A percentile compares a stretch with the other conserved stretches of the same genome.
phyloP scores from a whole-genome alignment of 2,113 vertebrate species.

The Oophaga pumilio region DNA sequence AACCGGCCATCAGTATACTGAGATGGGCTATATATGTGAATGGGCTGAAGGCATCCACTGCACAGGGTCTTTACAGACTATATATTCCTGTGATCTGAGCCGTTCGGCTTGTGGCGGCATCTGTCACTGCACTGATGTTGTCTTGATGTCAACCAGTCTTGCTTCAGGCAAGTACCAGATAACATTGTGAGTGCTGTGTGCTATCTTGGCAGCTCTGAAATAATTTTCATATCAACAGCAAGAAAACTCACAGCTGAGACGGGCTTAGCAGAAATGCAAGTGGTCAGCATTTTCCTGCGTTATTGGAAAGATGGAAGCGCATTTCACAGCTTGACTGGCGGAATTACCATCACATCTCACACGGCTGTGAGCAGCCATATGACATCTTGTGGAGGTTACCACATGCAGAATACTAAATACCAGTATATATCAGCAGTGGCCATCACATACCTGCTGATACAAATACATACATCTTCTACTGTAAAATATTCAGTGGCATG shows the following conservation, averaged over 20 bases:
- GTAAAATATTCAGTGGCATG: no score
- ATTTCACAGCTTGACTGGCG: slow-evolving; percentile 34
- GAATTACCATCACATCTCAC: slow-evolving; percentile 23
- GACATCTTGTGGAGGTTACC: neutral
- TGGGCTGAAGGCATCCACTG: neutral
- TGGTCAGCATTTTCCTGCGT: slow-evolving; percentile 38
- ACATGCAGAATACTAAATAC: slow-evolving; percentile 1
- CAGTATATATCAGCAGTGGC: neutral
- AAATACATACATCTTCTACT: neutral
- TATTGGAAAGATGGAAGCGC: neutral
- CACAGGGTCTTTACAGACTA: neutral
- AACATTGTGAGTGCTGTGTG: slow-evolving; percentile 31
- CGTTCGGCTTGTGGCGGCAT: neutral
- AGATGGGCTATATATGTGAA: neutral
- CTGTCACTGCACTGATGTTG: slow-evolving; percentile 35
- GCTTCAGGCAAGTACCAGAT: slow-evolving; percentile 52
- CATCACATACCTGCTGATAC: neutral
- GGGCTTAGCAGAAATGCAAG: slow-evolving; percentile 31
- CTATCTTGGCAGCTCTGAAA: slow-evolving; percentile 46
- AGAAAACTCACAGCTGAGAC: slow-evolving; percentile 38
- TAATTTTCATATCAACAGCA: slow-evolving; percentile 44
- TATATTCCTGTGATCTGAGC: slow-evolving; percentile 4
- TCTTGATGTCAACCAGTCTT: slow-evolving; percentile 51
- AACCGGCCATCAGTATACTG: neutral
- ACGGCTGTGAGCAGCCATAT: slow-evolving; percentile 21